These are phyloP conservation scores for Sialia sialis DNA, from an alignment of 2,113 vertebrate species.

Conservation along the genomic window DNA sequence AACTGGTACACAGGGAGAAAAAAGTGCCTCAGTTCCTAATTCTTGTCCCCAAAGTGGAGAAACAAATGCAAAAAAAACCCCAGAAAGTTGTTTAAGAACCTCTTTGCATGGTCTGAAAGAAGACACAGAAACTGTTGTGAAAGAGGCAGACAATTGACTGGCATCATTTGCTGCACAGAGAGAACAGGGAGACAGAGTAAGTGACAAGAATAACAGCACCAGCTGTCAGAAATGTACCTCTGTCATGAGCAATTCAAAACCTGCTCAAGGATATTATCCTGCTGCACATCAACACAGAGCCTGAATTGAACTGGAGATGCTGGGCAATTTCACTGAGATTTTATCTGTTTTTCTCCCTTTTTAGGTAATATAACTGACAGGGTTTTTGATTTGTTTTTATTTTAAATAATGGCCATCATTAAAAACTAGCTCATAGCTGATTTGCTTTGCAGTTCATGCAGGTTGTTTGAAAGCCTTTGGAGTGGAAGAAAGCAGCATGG, in stretches of 20 bases:
- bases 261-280: background rate
- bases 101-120: background rate
- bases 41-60: background rate
- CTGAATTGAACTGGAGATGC: background rate
- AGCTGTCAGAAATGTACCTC: slow-evolving; percentile 1
- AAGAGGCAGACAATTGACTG: slow-evolving; percentile 3
- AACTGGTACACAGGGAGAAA: background rate
- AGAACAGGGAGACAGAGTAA: background rate
- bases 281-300: background rate
- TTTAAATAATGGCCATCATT: background rate
- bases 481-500: background rate
- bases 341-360: background rate
- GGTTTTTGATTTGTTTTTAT: background rate
- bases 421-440: background rate
- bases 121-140: background rate
- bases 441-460: background rate
- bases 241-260: slow-evolving; percentile 5
- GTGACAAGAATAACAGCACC: background rate
- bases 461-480: background rate
- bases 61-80: background rate
- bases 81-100: background rate
- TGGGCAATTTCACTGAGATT: background rate
- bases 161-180: background rate
- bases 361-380: background rate
- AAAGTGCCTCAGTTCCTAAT: background rate